Evolutionary conservation across 2,113 vertebrate genomes (phyloP).

Genomic region (Neolamprologus ventralis): DNA sequence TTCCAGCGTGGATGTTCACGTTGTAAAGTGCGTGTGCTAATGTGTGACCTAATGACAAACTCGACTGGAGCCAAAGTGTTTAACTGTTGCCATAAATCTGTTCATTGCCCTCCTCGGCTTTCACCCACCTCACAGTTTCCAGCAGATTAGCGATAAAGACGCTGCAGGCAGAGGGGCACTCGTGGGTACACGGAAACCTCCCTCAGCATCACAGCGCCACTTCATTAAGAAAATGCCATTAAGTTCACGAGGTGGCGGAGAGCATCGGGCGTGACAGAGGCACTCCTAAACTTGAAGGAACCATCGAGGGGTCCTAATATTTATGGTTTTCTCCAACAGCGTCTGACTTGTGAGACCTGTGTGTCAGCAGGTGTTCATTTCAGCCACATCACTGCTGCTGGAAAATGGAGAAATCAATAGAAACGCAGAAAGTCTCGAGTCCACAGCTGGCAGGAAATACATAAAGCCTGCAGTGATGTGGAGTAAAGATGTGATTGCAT

Average conservation of each 20-base stretch:
- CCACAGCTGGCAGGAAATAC: not conserved
- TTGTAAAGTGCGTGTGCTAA: not conserved
- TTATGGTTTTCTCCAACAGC: not conserved
- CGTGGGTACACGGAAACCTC: not conserved
- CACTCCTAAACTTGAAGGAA: not conserved
- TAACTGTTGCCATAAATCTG: not conserved
- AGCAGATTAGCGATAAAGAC: not conserved
- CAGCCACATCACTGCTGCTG: not conserved
- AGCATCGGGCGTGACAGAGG: not conserved
- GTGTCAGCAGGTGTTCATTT: not conserved
- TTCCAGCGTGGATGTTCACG: not conserved
- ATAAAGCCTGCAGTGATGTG: not conserved
- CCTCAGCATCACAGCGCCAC: not conserved
- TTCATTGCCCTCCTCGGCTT: not conserved
- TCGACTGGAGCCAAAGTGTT: not conserved
- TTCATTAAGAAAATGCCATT: not conserved
- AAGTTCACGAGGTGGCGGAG: not conserved
- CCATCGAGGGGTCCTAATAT: not conserved
- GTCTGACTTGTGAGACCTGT: not conserved
- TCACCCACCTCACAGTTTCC: not conserved
- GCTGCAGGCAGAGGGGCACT: not conserved
- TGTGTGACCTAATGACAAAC: not conserved
- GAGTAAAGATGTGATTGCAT: not conserved
- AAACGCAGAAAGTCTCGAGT: not conserved
- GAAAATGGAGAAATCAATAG: not conserved